These are phyloP conservation scores for Cecropterus lyciades DNA, from an alignment of 1,140 invertebrate species.

Conservation along the genomic window DNA sequence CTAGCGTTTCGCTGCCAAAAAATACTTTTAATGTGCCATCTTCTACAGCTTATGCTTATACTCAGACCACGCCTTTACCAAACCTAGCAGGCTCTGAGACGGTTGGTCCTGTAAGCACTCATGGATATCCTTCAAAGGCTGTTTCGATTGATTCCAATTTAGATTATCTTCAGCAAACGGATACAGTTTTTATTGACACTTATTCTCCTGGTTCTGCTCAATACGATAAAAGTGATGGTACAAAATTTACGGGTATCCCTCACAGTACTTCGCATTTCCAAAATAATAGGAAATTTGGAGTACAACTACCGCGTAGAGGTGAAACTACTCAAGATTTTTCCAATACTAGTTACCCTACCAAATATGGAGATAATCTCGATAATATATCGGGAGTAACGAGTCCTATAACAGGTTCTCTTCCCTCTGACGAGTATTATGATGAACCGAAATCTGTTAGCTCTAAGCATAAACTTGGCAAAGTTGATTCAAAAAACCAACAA, in stretches of 20 bases:
- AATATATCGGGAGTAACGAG: neutral
- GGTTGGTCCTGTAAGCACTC: slow-evolving; percentile 7
- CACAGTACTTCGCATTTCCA: neutral
- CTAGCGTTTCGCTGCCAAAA: neutral
- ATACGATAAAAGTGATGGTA: neutral
- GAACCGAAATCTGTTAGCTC: neutral
- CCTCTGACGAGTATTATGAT: neutral
- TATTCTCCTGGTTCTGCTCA: neutral
- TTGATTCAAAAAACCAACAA: neutral
- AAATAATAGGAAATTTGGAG: neutral
- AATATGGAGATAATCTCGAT: neutral
- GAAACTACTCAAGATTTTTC: neutral
- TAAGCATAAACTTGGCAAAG: neutral
- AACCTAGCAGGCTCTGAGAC: no score
- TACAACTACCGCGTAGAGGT: no score
- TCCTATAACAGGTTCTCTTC: neutral
- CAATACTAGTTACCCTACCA: neutral
- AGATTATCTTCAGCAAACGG: neutral
- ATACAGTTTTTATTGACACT: neutral
- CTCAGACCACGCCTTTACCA: slow-evolving; percentile 5
- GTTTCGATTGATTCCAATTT: slow-evolving; percentile 4
- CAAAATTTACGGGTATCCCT: neutral
- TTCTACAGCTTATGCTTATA: neutral
- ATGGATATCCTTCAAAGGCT: no score
- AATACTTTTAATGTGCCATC: slow-evolving; percentile 1